phyloP scores from a whole-genome alignment of 1,140 invertebrate species.

The Heliconius melpomene region DNA sequence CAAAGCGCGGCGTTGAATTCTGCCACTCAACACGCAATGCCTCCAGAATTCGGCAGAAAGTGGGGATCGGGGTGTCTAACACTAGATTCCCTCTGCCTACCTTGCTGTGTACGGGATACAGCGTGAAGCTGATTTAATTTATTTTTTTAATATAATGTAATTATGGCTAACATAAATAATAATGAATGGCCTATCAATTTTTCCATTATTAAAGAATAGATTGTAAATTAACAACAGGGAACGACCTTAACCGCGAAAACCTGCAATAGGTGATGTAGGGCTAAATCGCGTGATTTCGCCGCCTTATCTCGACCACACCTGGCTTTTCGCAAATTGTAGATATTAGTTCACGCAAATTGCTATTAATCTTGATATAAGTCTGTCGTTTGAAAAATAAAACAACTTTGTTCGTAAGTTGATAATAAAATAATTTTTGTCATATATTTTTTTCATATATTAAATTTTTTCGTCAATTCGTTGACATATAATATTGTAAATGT shows the following conservation, averaged over 20 bases:
- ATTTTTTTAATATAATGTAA: not conserved
- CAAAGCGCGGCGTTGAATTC: too few species aligned
- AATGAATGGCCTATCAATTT: not conserved
- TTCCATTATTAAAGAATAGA: not conserved
- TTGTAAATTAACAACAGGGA: not conserved
- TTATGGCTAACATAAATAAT: not conserved
- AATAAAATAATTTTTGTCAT: not conserved
- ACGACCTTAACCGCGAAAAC: conserved; percentile 34
- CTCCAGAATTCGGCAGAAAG: too few species aligned
- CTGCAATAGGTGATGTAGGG: conserved; percentile 47
- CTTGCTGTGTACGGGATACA: too few species aligned
- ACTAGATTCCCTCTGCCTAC: too few species aligned
- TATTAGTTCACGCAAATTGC: conserved; percentile 31
- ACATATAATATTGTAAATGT: not conserved
- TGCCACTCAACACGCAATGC: too few species aligned
- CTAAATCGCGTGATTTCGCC: conserved; percentile 47
- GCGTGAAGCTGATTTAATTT: too few species aligned
- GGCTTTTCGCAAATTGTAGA: conserved; percentile 39
- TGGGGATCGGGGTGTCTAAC: too few species aligned
- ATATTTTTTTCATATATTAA: too few species aligned
- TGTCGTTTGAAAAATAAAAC: conserved; percentile 5
- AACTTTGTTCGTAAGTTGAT: not conserved
- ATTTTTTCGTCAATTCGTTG: too few species aligned
- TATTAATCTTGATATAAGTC: conserved; percentile 19
- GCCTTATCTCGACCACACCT: conserved; percentile 50